These are phyloP conservation scores for Mus caroli DNA, from an alignment of 2,797 vertebrate genomes.

Conservation along the genomic window DNA sequence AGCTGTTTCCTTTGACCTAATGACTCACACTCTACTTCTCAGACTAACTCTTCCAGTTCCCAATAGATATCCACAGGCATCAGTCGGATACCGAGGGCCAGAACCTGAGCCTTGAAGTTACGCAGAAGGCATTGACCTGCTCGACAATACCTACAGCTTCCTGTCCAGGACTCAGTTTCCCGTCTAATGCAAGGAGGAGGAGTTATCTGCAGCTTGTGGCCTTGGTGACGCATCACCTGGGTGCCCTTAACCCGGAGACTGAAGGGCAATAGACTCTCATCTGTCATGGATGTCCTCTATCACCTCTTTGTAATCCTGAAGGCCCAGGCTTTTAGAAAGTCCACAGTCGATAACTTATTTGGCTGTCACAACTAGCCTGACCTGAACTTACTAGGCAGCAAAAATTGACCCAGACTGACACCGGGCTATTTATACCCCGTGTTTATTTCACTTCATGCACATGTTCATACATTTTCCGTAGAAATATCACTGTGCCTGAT, in stretches of 20 bases:
- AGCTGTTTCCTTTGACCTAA: too few species aligned
- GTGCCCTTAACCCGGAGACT: too few species aligned
- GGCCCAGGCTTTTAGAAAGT: neutral
- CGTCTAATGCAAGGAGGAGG: rapidly evolving
- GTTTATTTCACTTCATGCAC: neutral
- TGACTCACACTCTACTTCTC: neutral
- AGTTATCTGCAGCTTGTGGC: rapidly evolving
- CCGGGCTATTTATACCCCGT: conserved; percentile 20
- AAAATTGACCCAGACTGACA: conserved; percentile 57
- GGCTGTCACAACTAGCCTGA: neutral
- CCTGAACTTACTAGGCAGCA: conserved; percentile 49
- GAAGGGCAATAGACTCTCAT: rapidly evolving
- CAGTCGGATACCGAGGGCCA: too few species aligned
- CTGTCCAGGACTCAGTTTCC: neutral
- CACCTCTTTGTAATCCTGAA: neutral
- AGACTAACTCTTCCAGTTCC: rapidly evolving
- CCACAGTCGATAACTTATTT: neutral
- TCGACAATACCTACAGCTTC: rapidly evolving
- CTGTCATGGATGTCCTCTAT: rapidly evolving
- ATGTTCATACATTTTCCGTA: conserved; percentile 46
- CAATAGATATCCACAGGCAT: rapidly evolving
- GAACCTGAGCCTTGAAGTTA: neutral
- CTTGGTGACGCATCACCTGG: neutral
- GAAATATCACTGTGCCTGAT: conserved; percentile 48
- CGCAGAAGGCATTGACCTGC: rapidly evolving